phyloP scores from a whole-genome alignment of 37 sponge, comb jelly and placozoan genomes.

The Haliclona indistincta region DNA sequence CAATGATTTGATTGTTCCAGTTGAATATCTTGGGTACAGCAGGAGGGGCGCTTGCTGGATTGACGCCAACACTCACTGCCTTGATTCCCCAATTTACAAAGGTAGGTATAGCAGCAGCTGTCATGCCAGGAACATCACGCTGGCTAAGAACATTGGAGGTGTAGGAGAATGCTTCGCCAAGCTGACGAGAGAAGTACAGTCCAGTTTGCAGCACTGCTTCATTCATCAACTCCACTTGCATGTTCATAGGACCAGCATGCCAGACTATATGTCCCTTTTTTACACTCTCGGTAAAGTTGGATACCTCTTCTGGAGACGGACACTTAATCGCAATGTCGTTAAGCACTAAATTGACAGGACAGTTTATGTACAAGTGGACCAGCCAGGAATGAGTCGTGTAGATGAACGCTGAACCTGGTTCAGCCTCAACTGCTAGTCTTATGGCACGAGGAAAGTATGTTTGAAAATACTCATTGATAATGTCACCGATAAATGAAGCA shows the following conservation, averaged over 20 bases:
- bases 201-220: conserved; percentile 21
- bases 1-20: conserved; percentile 49
- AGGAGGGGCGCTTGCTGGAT: conserved; percentile 67
- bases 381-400: conserved; percentile 81
- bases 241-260: conserved; percentile 77
- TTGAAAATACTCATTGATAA: conserved; percentile 63
- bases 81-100: conserved; percentile 6
- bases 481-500: conserved; percentile 46
- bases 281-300: conserved; percentile 10
- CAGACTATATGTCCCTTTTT: conserved; percentile 31
- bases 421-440: conserved; percentile 21
- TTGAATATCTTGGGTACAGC: conserved; percentile 59
- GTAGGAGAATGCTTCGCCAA: conserved; percentile 1
- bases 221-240: conserved; percentile 68
- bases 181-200: conserved; percentile 4
- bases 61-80: conserved; percentile 72
- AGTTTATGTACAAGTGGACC: conserved; percentile 64
- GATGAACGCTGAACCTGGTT: conserved; percentile 38
- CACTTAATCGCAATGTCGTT: conserved; percentile 41
- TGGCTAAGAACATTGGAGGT: conserved; percentile 33
- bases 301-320: conserved; percentile 30
- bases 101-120: conserved; percentile 19
- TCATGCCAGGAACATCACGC: conserved; percentile 68
- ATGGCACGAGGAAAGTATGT: conserved; percentile 65
- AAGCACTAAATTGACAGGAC: conserved; percentile 63